phyloP scores from a whole-genome alignment of 2,113 vertebrate species.

The Ardeotis arabs region DNA sequence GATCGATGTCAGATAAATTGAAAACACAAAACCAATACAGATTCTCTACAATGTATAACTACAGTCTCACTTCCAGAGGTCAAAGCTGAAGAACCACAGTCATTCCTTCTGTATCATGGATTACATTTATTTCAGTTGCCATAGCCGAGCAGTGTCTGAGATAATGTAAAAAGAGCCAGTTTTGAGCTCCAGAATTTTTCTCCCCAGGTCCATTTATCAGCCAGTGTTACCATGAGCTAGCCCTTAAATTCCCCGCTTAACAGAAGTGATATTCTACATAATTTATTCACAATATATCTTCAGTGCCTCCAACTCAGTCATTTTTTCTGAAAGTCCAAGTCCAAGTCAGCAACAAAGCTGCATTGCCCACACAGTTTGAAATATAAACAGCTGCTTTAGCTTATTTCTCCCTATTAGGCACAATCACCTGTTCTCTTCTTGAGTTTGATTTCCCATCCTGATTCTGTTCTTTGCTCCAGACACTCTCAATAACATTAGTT shows the following conservation, averaged over 20 bases:
- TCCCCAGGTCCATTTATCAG: background rate
- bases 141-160: background rate
- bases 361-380: background rate
- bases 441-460: background rate
- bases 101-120: background rate
- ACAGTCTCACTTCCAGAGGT: background rate
- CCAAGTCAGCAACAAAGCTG: background rate
- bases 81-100: background rate
- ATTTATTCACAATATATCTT: background rate
- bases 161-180: background rate
- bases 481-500: background rate
- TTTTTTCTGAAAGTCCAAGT: background rate
- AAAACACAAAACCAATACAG: background rate
- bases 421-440: conserved; percentile 5
- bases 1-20: background rate
- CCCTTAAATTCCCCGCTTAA: background rate
- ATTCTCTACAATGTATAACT: background rate
- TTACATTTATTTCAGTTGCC: background rate
- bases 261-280: background rate
- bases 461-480: conserved; percentile 7
- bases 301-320: background rate
- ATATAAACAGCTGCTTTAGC: background rate
- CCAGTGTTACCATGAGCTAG: background rate
- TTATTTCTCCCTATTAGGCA: background rate
- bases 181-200: background rate